A percentile compares a stretch with the other conserved stretches of the same genome.
phyloP scores from a whole-genome alignment of 2,113 vertebrate genomes.

The Rhombomys opimus region DNA sequence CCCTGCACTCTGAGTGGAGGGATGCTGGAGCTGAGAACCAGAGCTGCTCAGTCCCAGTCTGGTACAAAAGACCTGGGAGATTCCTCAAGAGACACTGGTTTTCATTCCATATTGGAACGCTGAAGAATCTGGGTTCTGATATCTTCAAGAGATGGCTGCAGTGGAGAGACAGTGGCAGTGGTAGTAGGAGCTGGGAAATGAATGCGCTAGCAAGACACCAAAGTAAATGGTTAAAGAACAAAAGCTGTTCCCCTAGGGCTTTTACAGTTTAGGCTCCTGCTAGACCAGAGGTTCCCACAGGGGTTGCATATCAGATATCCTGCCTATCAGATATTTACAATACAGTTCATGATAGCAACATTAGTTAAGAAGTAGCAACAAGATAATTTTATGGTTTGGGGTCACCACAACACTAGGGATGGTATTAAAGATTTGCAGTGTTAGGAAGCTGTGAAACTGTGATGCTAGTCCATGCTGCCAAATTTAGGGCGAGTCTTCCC shows the following conservation, averaged over 20 bases:
- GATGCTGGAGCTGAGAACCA: no score
- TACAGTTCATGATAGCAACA: not conserved
- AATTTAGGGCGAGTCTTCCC: not conserved
- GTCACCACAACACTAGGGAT: not conserved
- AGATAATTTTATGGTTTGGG: not conserved
- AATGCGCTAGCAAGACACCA: not conserved
- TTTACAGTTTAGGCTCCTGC: not conserved
- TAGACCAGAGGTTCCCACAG: not conserved
- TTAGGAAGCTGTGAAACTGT: not conserved
- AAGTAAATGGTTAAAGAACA: not conserved
- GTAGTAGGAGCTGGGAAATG: not conserved
- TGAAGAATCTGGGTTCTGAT: not conserved
- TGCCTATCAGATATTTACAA: not conserved
- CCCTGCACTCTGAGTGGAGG: not conserved
- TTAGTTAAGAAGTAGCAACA: not conserved
- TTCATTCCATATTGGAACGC: not conserved
- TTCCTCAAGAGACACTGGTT: not conserved
- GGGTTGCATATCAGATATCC: not conserved
- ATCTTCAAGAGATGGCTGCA: not conserved
- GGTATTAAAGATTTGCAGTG: no score
- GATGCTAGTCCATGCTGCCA: fast-evolving
- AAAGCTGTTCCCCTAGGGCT: not conserved
- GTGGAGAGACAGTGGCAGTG: not conserved
- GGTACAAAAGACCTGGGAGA: not conserved
- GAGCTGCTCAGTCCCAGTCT: not conserved